Percentiles rank a stretch among this genome's conserved stretches.
Conservation (phyloP, 2,888 invertebrate species). For the Sarcophaga subvicina region DNA sequence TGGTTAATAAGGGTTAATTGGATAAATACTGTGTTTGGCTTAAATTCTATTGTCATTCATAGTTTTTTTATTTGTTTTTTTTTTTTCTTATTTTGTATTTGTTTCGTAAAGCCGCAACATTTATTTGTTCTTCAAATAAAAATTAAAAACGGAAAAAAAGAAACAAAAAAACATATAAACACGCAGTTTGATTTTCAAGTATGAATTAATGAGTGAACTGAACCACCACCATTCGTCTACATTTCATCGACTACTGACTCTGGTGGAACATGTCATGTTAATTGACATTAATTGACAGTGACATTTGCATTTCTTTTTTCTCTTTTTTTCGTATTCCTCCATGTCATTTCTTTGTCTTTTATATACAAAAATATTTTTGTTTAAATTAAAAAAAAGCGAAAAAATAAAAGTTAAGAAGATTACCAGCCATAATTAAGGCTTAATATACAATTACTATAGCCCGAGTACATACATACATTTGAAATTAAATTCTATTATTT, state of each 20-base stretch:
- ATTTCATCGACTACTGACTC: conserved; percentile 11
- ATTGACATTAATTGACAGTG: conserved; percentile 80
- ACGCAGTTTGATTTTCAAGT: conserved; percentile 22
- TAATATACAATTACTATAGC: not conserved
- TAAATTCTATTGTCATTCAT: not conserved
- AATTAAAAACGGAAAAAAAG: not conserved
- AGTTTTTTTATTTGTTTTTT: not conserved
- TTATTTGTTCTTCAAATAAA: conserved; percentile 55
- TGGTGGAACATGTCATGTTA: conserved; percentile 72
- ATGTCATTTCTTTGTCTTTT: conserved; percentile 4
- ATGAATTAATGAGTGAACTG: not conserved
- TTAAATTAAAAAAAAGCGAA: not conserved
- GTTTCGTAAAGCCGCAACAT: conserved; percentile 68
- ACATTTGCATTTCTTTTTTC: conserved; percentile 77
- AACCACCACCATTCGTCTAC: not conserved
- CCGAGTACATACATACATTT: not conserved
- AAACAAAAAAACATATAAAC: conserved; percentile 1
- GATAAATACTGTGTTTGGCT: conserved; percentile 43
- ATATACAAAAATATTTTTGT: conserved; percentile 16
- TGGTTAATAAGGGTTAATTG: conserved; percentile 66
- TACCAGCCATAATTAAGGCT: conserved; percentile 17
- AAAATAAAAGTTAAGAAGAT: conserved; percentile 44
- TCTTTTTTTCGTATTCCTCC: not conserved
- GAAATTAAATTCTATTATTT: not conserved
- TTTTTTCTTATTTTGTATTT: conserved; percentile 56